Evolutionary conservation across 2,797 vertebrate species (phyloP), one percentile per base, ranked within the genome.

Genomic region (Acanthiza pusilla): DNA sequence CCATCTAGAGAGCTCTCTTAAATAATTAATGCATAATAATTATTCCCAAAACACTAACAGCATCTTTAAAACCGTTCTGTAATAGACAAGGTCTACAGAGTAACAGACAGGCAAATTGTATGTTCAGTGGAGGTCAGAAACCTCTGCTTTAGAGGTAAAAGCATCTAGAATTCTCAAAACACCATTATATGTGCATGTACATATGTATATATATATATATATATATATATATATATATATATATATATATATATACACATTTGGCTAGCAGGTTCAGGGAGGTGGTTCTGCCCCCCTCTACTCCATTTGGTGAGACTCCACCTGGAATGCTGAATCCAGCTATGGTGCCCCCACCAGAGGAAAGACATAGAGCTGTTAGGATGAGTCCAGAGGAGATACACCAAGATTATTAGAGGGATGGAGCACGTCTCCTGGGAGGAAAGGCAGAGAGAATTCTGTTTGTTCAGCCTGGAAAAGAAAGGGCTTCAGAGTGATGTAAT

Each of bases 161-260:
- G 5, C 21, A 43, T 7, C 29, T 61, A 27, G 54, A 77, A 43
- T 15, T 27, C 2, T 36, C 45, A 16, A 43, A 36, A 58, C 43
- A 40, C 22, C 32, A 17, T 16, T 54, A 13, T 7, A 21, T 21
- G 1, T 14, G 4, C 12, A 15, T 3, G 2, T 18, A 14, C 34
- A 5, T 7, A 0, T 23, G 3, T 23, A 7, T 13, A 29, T 3
- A 11, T 1, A 29, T 26, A 38, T 23, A 7, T 13, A 29, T 3
- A 5, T 7, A 0, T 23, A 3, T 23, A 7, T 13, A 29, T 3
- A 5, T 7, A 0, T 23, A 3, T 23, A 7, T 13, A 29, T 3
- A 5, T 7, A 0, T 23, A 3, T 23, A 7, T 13, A 29, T 3
- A 11, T 1, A 29, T 26, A 38, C 8, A 68, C 5, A 16, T 42